Conservation (phyloP, 2,797 vertebrate genomes). For the Pangasius djambal region DNA sequence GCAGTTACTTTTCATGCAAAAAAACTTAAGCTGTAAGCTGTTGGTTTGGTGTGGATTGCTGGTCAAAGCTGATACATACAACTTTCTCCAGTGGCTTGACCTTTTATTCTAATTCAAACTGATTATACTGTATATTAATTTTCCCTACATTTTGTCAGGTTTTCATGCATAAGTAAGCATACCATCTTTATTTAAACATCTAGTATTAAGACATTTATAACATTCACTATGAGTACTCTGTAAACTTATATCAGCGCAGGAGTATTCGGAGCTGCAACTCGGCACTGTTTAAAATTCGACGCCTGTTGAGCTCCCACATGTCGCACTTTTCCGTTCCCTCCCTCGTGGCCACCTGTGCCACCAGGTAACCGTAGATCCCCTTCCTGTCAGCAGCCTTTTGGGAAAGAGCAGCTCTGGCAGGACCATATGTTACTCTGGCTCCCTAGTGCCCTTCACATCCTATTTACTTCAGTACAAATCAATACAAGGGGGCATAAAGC, state of each 20-base stretch:
- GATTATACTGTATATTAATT: not conserved
- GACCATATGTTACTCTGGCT: slow-evolving; percentile 56
- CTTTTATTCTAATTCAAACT: not conserved
- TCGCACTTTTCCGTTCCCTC: slow-evolving; percentile 36
- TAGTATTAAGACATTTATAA: not conserved
- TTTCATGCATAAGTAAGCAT: not conserved
- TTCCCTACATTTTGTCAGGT: not conserved
- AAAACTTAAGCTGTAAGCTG: not conserved
- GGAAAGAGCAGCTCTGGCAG: slow-evolving; percentile 45
- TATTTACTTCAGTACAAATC: slow-evolving; percentile 30
- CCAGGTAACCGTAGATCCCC: slow-evolving; percentile 47
- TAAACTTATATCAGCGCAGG: not conserved
- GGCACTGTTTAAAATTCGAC: slow-evolving; percentile 17
- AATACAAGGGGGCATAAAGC: slow-evolving; percentile 31
- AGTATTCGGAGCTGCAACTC: slow-evolving; percentile 2
- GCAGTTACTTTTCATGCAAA: not conserved
- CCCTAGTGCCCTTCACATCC: slow-evolving; percentile 35
- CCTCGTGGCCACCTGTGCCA: slow-evolving; percentile 33
- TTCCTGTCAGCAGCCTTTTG: slow-evolving; percentile 34
- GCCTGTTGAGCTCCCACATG: slow-evolving; percentile 45
- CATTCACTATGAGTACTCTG: not conserved
- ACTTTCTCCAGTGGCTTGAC: not conserved
- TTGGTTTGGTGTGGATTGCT: not conserved
- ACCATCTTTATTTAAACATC: not conserved
- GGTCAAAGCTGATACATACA: not conserved